Conservation (phyloP, 92 coral and sea anemone species). For the Ricordea florida region DNA sequence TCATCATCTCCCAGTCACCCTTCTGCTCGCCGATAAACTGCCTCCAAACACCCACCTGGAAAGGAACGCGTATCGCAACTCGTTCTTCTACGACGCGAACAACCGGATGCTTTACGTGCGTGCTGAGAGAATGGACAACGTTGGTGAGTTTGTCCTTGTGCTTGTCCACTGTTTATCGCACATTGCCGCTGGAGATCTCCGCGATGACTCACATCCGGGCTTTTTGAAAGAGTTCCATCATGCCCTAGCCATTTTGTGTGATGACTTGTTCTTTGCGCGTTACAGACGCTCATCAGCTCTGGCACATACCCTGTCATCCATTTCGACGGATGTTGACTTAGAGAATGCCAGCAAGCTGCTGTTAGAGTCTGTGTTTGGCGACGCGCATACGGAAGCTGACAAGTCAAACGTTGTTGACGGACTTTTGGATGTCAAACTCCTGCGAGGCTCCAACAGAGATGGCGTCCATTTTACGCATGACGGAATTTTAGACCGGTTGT, state of each 20-base stretch:
- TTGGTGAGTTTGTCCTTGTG: conserved; percentile 93
- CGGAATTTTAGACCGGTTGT: conserved; percentile 82
- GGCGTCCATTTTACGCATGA: conserved; percentile 98
- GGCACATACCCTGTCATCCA: conserved; percentile 74
- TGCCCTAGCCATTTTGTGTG: conserved; percentile 90
- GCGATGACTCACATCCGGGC: conserved; percentile 95
- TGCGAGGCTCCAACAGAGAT: conserved; percentile 91
- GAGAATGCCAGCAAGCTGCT: conserved; percentile 76
- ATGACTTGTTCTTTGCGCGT: conserved; percentile 98
- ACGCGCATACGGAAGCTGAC: conserved; percentile 77
- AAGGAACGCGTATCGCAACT: conserved; percentile 95
- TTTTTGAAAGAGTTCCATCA: conserved; percentile 98
- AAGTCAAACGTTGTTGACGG: conserved; percentile 88
- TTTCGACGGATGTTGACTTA: conserved; percentile 56
- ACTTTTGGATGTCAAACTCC: conserved; percentile 83
- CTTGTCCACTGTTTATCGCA: conserved; percentile 95
- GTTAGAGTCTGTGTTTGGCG: conserved; percentile 83
- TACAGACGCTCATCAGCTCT: conserved; percentile 95
- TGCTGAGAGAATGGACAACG: conserved; percentile 92
- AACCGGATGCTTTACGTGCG: conserved; percentile 94
- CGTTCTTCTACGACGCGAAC: conserved; percentile 95
- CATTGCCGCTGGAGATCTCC: conserved; percentile 91
- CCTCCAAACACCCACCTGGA: conserved; percentile 92
- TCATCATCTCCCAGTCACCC: conserved; percentile 93
- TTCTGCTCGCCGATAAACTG: conserved; percentile 91